Conservation (phyloP, 2,113 vertebrate genomes). For the Chinchilla lanigera region DNA sequence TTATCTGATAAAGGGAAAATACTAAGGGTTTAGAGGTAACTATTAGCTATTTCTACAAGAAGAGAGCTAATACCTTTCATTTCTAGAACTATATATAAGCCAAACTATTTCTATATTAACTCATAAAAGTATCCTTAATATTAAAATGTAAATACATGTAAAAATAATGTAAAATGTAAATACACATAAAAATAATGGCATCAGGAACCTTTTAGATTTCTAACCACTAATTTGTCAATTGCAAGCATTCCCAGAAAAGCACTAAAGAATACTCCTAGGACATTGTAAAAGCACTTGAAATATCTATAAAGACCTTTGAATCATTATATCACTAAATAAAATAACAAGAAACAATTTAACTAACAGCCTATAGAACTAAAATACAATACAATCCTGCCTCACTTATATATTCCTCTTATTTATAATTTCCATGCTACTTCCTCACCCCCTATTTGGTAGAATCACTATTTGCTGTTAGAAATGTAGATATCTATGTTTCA, state of each 20-base stretch:
- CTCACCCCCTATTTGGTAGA: not conserved
- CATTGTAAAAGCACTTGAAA: not conserved
- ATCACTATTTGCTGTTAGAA: slow-evolving; percentile 42
- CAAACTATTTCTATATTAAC: slow-evolving; percentile 50
- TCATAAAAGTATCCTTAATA: slow-evolving; percentile 38
- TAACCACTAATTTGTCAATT: slow-evolving; percentile 23
- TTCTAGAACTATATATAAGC: slow-evolving; percentile 31
- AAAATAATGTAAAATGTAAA: slow-evolving; percentile 45
- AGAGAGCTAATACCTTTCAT: slow-evolving; percentile 55
- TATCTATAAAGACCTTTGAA: not conserved
- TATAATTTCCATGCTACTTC: slow-evolving; percentile 5
- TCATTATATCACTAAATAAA: slow-evolving; percentile 2
- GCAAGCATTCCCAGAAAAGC: slow-evolving; percentile 45
- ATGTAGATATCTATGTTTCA: slow-evolving; percentile 21
- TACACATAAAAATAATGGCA: slow-evolving; percentile 14
- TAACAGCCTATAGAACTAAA: not conserved
- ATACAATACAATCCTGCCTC: not conserved
- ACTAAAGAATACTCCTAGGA: not conserved
- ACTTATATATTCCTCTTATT: slow-evolving; percentile 26
- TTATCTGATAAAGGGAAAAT: slow-evolving; percentile 15
- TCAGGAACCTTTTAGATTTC: slow-evolving; percentile 54
- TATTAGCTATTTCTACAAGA: slow-evolving; percentile 50
- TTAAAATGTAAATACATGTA: slow-evolving; percentile 47
- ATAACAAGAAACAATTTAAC: slow-evolving; percentile 13
- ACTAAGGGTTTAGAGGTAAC: slow-evolving; percentile 38